Evolutionary conservation across 1,140 invertebrate species (phyloP).

Genomic region (Varroa destructor): DNA sequence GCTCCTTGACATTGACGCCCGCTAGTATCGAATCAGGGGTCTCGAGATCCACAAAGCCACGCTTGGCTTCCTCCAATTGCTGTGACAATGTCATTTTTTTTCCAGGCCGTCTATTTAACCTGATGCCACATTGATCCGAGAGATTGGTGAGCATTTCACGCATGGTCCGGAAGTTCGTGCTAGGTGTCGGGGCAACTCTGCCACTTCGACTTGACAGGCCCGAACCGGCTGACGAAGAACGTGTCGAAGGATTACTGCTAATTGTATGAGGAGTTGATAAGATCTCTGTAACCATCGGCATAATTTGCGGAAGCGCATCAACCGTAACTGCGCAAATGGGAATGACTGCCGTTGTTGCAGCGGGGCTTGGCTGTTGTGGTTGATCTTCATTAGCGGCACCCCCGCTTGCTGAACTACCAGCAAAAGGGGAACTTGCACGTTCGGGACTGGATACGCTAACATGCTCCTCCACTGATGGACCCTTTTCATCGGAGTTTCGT

Average conservation of each 20-base stretch:
- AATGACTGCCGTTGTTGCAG: no score
- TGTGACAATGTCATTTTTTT: conserved; percentile 40
- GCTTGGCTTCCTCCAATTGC: conserved; percentile 79
- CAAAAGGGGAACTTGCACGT: not conserved
- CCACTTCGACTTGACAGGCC: no score
- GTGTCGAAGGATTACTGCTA: no score
- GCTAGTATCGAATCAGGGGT: conserved; percentile 90
- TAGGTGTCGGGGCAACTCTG: no score
- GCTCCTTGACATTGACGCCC: conserved; percentile 59
- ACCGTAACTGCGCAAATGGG: no score
- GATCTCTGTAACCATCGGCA: no score
- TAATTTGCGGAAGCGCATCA: no score
- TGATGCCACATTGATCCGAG: not conserved
- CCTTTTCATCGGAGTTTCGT: conserved; percentile 22
- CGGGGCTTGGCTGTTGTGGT: not conserved
- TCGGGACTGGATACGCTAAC: not conserved
- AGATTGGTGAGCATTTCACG: conserved; percentile 13
- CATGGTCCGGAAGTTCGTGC: not conserved
- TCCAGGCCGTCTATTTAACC: not conserved
- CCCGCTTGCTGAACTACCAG: not conserved
- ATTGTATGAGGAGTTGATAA: no score
- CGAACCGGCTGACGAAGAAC: no score
- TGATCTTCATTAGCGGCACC: not conserved
- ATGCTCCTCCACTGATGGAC: not conserved
- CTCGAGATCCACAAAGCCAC: conserved; percentile 84